Conservation (phyloP, 2,113 vertebrate species). For the Oreocharis arfaki region DNA sequence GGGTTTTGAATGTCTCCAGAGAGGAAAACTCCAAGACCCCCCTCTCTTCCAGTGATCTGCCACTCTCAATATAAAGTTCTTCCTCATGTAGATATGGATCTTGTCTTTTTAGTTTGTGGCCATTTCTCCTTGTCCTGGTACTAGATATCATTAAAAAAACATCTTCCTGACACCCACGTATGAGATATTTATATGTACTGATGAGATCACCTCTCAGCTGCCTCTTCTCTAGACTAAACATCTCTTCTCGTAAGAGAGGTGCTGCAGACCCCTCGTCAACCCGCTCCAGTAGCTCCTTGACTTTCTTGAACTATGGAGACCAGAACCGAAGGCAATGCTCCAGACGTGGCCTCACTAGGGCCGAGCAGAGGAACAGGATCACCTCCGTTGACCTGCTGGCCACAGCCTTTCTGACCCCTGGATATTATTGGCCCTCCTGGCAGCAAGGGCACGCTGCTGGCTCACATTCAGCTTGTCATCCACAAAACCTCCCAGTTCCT, state of each 20-base stretch:
- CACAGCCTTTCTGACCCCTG: neutral
- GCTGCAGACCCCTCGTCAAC: neutral
- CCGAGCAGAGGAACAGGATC: neutral
- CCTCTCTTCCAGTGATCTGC: neutral
- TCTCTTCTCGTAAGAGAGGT: neutral
- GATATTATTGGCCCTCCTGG: neutral
- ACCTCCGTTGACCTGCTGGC: neutral
- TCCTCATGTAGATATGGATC: too few species aligned
- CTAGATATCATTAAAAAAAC: neutral
- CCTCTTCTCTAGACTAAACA: neutral
- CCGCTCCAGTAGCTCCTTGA: neutral
- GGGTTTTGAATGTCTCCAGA: neutral
- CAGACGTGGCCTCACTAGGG: neutral
- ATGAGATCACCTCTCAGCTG: neutral
- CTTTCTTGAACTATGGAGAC: neutral
- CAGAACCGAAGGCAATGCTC: neutral
- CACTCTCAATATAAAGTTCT: neutral
- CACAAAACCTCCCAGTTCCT: neutral
- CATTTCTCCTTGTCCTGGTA: neutral
- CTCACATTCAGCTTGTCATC: neutral
- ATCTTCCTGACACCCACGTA: neutral
- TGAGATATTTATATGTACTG: neutral
- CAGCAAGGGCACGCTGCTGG: neutral
- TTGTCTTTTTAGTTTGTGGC: neutral
- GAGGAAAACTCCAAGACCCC: rapidly evolving